These are phyloP conservation scores for Campylorhamphus procurvoides DNA, from an alignment of 2,113 vertebrate genomes.

Conservation along the genomic window DNA sequence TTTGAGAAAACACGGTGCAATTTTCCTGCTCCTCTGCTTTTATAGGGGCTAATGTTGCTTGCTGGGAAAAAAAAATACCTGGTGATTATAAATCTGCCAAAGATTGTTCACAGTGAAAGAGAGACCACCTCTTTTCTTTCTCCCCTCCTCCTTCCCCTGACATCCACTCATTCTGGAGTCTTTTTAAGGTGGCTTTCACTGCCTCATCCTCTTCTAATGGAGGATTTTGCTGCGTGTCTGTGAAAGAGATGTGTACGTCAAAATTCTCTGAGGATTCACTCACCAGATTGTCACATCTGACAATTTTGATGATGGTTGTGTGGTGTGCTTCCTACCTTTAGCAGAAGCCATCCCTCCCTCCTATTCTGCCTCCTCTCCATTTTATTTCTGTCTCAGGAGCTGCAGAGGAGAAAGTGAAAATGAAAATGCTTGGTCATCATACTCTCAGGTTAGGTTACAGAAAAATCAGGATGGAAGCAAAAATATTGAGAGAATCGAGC, in stretches of 20 bases:
- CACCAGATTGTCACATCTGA: neutral
- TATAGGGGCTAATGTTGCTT: neutral
- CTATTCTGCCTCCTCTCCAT: neutral
- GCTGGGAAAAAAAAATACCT: neutral
- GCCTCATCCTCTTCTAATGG: neutral
- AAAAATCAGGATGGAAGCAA: neutral
- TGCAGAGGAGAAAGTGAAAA: slow-evolving; percentile 27
- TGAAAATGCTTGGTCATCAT: slow-evolving; percentile 32
- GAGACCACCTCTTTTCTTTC: neutral
- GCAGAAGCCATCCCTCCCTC: neutral
- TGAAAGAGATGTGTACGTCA: neutral
- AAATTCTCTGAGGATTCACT: neutral
- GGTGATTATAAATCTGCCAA: neutral
- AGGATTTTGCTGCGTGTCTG: neutral
- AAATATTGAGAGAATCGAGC: neutral
- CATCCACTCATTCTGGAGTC: neutral
- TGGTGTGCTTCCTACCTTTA: neutral
- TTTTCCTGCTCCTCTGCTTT: neutral
- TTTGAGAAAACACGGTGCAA: neutral
- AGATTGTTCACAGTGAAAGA: neutral
- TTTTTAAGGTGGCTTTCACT: slow-evolving; percentile 28
- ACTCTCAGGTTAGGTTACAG: neutral
- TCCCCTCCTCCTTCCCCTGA: neutral
- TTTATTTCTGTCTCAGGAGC: neutral
- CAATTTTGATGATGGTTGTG: neutral